These are phyloP conservation scores for Anoplius nigerrimus DNA, from an alignment of 2,888 invertebrate genomes.

Conservation along the genomic window DNA sequence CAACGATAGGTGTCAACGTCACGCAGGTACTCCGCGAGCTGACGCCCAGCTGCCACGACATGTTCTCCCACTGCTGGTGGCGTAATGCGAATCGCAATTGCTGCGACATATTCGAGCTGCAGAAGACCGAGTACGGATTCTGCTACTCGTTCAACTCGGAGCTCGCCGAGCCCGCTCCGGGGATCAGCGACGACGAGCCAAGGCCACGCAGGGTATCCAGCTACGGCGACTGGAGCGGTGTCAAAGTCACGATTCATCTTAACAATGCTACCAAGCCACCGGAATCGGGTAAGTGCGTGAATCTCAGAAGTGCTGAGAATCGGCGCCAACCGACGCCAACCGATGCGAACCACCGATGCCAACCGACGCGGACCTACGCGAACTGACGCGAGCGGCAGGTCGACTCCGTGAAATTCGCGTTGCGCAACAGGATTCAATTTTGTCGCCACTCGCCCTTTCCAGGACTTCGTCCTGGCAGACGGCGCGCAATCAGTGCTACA, in stretches of 20 bases:
- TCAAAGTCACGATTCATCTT: constrained; percentile 58
- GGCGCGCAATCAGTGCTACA: no score
- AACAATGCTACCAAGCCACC: constrained; percentile 53
- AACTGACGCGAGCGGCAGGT: no score
- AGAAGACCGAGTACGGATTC: constrained; percentile 74
- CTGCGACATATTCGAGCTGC: constrained; percentile 73
- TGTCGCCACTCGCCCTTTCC: no score
- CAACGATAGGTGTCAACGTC: constrained; percentile 35
- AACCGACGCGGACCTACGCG: no score
- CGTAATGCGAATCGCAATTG: constrained; percentile 71
- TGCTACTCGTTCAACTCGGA: constrained; percentile 76
- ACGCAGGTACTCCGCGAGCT: constrained; percentile 34
- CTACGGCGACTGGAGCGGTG: constrained; percentile 64
- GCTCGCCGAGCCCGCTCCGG: constrained; percentile 27
- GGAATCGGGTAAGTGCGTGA: constrained; percentile 45
- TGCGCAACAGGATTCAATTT: no score
- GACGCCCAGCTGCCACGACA: constrained; percentile 68
- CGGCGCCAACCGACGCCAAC: no score
- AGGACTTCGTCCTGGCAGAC: no score
- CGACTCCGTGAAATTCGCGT: no score
- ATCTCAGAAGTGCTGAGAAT: no score
- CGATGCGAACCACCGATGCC: no score
- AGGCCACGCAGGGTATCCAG: constrained; percentile 58
- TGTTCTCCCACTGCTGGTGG: constrained; percentile 74
- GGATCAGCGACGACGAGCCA: constrained; percentile 26